Percentiles rank a stretch among this genome's conserved stretches.
phyloP scores from a whole-genome alignment of 2,797 vertebrate species.

The Microcaecilia unicolor region DNA sequence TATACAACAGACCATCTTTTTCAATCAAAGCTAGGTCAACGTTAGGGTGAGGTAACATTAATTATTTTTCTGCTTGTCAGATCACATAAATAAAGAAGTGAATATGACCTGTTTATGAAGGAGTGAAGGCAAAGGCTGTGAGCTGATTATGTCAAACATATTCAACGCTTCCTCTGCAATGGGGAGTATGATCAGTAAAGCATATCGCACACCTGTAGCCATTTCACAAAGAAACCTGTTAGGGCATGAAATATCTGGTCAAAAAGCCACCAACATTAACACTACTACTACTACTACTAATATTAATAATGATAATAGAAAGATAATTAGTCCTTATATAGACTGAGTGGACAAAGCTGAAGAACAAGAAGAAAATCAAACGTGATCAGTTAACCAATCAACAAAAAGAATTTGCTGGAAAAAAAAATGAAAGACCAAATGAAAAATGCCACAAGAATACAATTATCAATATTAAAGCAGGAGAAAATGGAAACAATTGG shows the following conservation, averaged over 20 bases:
- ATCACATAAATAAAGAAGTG: constrained; percentile 84
- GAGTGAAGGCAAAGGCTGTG: constrained; percentile 73
- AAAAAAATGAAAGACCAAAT: too few relatives aligned
- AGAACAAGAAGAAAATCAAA: too few relatives aligned
- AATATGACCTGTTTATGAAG: constrained; percentile 79
- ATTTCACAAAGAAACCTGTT: constrained; percentile 62
- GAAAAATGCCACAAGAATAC: too few relatives aligned
- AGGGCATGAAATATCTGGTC: constrained; percentile 21
- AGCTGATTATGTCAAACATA: constrained; percentile 93
- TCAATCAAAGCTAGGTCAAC: constrained; percentile 83
- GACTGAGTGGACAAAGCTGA: too few relatives aligned
- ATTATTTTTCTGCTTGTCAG: constrained; percentile 99
- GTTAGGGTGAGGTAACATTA: constrained; percentile 95
- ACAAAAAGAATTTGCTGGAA: too few relatives aligned
- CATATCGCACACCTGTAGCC: constrained; percentile 86
- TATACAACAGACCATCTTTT: constrained; percentile 75
- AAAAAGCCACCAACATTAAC: too few relatives aligned
- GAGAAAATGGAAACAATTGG: too few relatives aligned
- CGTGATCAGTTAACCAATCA: too few relatives aligned
- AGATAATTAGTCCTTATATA: too few relatives aligned
- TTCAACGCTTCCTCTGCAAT: constrained; percentile 78
- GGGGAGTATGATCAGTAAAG: constrained; percentile 91
- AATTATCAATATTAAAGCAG: too few relatives aligned
- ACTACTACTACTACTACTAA: too few relatives aligned
- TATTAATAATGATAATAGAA: too few relatives aligned